Evolutionary conservation across 2,113 vertebrate genomes (phyloP), one percentile per base, ranked within the genome.

Genomic region (Haemorhous mexicanus): DNA sequence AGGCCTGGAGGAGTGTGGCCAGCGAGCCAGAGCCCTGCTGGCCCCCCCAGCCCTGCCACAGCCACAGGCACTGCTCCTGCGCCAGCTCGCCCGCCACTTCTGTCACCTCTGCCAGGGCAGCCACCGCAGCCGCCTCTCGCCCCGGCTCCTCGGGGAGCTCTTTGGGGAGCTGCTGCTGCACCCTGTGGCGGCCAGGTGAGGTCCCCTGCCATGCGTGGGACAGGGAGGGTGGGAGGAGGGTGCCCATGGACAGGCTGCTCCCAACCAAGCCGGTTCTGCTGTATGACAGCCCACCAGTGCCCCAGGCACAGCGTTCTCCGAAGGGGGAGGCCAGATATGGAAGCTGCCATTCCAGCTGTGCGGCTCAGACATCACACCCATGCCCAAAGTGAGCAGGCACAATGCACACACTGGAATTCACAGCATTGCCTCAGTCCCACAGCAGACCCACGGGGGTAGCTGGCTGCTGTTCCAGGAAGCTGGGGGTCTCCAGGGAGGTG

Each of bases 1-100:
- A 3, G 93, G 90, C 88, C 64, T 98, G 79, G 98, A 98, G 84
- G 98, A 98, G 62, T 98, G 98, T 6, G 98, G 98, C 27, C 97
- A 98, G 69, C 97, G 92, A 93, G 97, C 98, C 80, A 98, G 97
- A 97, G 97, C 86, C 86, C 97, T 99, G 90, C 96, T 98, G 95
- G 97, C 97, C 52, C 98, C 97, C 8, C 98, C 98, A 2, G 97
- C 97, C 55, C 81, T 98, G 79, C 98, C 98, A 1, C 98, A 98
- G 93, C 93, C 97, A 55, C 98, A 98, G 84, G 94, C 97, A 9
- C 97, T 98, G 91, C 97, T 98, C 44, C 96, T 98, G 90, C 92
- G 90, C 90, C 97, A 98, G 89, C 98, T 98, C 39, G 84, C 81
- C 87, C 89, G 33, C 14, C 98, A 98, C 94, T 97, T 98, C 92